phyloP scores from a whole-genome alignment of 1,140 invertebrate species.

The Pemphigus obesinymphae region DNA sequence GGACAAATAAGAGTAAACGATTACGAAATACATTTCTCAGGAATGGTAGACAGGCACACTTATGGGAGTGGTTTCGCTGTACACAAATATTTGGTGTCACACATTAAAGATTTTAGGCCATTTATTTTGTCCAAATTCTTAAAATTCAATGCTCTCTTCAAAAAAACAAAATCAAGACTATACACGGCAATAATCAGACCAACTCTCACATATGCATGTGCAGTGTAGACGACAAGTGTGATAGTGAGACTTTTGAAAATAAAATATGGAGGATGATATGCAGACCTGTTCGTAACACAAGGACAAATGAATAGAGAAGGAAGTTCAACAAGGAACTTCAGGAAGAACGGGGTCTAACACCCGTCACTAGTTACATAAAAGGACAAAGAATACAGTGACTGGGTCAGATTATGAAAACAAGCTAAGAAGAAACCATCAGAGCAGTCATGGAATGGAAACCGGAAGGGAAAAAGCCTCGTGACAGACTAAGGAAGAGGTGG shows the following conservation, averaged over 20 bases:
- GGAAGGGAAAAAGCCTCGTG: too few relatives aligned
- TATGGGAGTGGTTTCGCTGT: too few relatives aligned
- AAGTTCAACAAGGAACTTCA: slow-evolving; percentile 5
- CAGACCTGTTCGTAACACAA: not conserved
- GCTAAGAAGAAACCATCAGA: too few relatives aligned
- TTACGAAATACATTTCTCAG: not conserved
- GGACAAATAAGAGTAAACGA: not conserved
- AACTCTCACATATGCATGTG: not conserved
- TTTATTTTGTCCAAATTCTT: not conserved
- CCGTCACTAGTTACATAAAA: not conserved
- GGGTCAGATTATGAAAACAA: too few relatives aligned
- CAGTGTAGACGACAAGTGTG: not conserved
- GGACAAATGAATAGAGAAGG: not conserved
- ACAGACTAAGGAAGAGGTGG: too few relatives aligned
- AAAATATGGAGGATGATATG: not conserved
- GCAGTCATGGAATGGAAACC: too few relatives aligned
- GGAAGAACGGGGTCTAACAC: not conserved
- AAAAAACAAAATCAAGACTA: too few relatives aligned
- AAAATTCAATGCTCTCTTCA: not conserved
- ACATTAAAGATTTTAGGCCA: too few relatives aligned
- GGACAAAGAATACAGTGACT: not conserved
- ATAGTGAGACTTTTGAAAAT: not conserved
- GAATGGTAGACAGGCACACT: too few relatives aligned
- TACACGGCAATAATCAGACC: not conserved
- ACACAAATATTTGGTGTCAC: too few relatives aligned